Evolutionary conservation across 2,888 invertebrate genomes (phyloP).

Genomic region (Caenorhabditis sulstoni): DNA sequence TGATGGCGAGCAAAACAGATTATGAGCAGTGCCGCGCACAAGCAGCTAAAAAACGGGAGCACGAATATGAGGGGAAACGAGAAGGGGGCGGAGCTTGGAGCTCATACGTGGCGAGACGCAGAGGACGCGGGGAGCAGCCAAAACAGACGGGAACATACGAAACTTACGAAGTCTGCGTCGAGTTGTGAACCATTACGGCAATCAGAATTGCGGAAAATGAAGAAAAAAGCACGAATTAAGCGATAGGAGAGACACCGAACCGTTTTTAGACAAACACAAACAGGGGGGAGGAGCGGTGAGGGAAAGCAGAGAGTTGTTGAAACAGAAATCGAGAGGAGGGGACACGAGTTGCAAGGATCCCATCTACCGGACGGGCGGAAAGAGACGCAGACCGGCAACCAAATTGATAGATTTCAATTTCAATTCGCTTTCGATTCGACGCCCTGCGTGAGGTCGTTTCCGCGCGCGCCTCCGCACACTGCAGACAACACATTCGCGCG

Average conservation of each 20-base stretch:
- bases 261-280: slow-evolving; percentile 51
- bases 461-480: not conserved
- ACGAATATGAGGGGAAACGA: slow-evolving; percentile 12
- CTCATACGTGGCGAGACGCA: slow-evolving; percentile 33
- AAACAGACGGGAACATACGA: slow-evolving; percentile 3
- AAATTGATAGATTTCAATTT: slow-evolving; percentile 15
- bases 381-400: slow-evolving; percentile 9
- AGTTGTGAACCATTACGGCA: not conserved
- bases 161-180: slow-evolving; percentile 3
- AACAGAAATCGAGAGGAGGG: slow-evolving; percentile 12
- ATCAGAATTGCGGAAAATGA: not conserved
- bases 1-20: slow-evolving; percentile 38
- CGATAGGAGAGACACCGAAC: slow-evolving; percentile 32
- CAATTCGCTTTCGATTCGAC: not conserved
- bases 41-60: slow-evolving; percentile 27
- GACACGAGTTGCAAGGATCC: slow-evolving; percentile 14
- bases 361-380: not conserved
- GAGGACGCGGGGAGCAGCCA: slow-evolving; percentile 6
- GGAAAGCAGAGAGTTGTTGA: slow-evolving; percentile 30
- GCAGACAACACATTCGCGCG: not conserved
- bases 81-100: slow-evolving; percentile 25
- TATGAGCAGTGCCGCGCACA: slow-evolving; percentile 39
- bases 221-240: slow-evolving; percentile 15
- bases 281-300: slow-evolving; percentile 22
- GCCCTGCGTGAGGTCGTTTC: slow-evolving; percentile 5